Base-by-base conservation (phyloP, 1,140 invertebrate genomes). In the Heliothis virescens region DNA sequence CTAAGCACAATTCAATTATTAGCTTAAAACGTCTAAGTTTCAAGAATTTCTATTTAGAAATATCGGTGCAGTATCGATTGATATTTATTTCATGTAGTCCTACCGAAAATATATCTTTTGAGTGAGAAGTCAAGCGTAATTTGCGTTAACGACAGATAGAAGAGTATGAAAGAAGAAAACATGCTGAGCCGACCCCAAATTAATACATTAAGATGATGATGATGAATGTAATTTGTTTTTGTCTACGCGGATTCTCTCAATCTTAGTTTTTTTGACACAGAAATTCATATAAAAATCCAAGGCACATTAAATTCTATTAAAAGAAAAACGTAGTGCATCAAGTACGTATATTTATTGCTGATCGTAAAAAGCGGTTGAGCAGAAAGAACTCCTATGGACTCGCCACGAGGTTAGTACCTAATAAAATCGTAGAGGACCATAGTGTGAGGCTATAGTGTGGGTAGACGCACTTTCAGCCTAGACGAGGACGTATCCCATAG, bases 1-100 rank as follows among this genome's bases (percentile, higher is more conserved):
- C 80, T 63, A 67, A 77, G 78, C 80, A 85, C 80, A 48, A 60
- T 48, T 84, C 79, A 83, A 85, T 87, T 84, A 84, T 83, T 84
- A 80, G 65, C 72, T 63, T 71, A 69, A 5, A n/a, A 79, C 26
- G 15, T 71, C 57, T 47, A 18, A 65, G 11, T 77, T 57, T 16
- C 47, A 10, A n/a, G 21, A 62, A 65, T 65, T 65, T 65, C 1
- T 48, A 26, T 26, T 26, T 26, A 26, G n/a, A 65, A 41, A 41
- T 41, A 65, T 47, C n/a, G 15, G 29, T 34, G 18, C 9, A 12
- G 10, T 29, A 21, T 60, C 34, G 34, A 41, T 41, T 41, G 3
- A 41, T 34, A 34, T 34, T 34, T 34, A 34, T 34, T 34, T 1
- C 21, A 2, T 26, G 21, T 26, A 26, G 21, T 26, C 1, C 1